Conservation (phyloP, 2,113 vertebrate genomes). For the Falco punctatus region DNA sequence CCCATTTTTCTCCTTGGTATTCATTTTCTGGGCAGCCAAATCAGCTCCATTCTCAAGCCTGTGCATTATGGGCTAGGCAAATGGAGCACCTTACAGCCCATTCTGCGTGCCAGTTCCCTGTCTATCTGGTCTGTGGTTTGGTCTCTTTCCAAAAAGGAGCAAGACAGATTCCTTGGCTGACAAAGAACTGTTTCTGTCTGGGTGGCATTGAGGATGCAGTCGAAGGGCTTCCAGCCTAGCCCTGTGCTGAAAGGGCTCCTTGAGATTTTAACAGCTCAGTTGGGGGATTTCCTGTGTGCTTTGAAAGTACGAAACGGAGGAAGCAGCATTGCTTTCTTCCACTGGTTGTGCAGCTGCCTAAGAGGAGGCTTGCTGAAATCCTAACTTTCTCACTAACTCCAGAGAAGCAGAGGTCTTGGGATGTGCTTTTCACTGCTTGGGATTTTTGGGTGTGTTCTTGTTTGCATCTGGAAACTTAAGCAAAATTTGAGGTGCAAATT, state of each 20-base stretch:
- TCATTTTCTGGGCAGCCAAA: not conserved
- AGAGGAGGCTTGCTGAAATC: not conserved
- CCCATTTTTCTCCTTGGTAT: not conserved
- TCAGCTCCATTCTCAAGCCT: not conserved
- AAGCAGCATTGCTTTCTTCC: not conserved
- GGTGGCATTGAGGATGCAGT: not conserved
- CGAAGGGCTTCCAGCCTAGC: not conserved
- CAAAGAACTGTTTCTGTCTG: not conserved
- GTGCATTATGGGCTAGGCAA: not conserved
- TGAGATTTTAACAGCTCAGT: not conserved
- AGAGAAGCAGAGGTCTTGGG: not conserved
- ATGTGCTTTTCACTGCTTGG: not conserved
- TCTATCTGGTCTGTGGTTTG: conserved; percentile 6
- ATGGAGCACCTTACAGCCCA: not conserved
- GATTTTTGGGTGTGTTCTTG: not conserved
- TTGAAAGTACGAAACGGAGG: not conserved
- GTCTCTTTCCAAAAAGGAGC: not conserved
- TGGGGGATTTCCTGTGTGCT: not conserved
- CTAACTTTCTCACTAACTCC: not conserved
- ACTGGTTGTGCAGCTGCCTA: not conserved
- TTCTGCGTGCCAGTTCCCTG: not conserved
- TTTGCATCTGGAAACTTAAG: not conserved
- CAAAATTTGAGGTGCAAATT: not conserved
- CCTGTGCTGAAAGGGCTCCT: conserved; percentile 16
- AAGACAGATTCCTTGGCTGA: not conserved